Evolutionary conservation across 2,113 vertebrate genomes (phyloP).

Genomic region (Edolisoma coerulescens): DNA sequence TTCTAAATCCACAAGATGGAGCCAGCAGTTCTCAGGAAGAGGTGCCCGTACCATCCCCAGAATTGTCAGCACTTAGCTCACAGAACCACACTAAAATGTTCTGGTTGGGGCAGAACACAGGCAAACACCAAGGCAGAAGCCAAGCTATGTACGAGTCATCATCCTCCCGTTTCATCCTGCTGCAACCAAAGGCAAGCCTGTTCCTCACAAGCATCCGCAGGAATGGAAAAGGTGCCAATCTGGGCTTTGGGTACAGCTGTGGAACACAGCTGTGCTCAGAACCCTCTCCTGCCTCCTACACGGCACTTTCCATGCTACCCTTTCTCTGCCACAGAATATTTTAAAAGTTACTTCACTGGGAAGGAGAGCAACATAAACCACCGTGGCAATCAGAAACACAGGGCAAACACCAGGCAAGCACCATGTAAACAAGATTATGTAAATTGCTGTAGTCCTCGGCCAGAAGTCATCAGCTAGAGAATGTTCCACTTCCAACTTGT

Average conservation of each 20-base stretch:
- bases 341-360: neutral
- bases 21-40: slow-evolving; percentile 40
- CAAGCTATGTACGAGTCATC: fast-evolving
- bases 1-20: slow-evolving; percentile 64
- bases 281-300: neutral
- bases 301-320: neutral
- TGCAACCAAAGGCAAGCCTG: neutral
- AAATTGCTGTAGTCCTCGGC: neutral
- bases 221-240: neutral
- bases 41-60: neutral
- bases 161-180: neutral
- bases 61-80: neutral
- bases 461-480: neutral
- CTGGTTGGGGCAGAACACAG: neutral
- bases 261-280: neutral
- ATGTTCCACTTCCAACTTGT: neutral
- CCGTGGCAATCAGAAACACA: neutral
- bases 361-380: neutral
- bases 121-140: neutral
- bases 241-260: neutral
- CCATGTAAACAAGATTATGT: neutral
- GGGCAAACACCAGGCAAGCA: neutral
- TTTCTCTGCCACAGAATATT: neutral
- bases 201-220: neutral
- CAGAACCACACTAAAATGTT: neutral